Conservation (phyloP, 1,140 invertebrate species). For the Liolophura sinensis region DNA sequence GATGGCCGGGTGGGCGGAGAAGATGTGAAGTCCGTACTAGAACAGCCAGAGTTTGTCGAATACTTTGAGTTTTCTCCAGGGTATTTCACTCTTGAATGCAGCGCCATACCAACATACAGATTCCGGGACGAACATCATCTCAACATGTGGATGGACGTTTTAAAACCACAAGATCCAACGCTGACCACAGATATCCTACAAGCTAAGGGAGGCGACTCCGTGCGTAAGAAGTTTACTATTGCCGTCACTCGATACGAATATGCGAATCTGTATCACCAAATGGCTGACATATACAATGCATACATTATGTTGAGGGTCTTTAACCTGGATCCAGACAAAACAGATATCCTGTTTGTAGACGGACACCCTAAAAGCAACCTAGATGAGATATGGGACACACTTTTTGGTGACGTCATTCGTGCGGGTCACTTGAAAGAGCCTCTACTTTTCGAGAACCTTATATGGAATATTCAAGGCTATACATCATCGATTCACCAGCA, state of each 20-base stretch:
- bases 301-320: constrained; percentile 49
- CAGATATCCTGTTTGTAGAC: constrained; percentile 44
- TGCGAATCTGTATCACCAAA: constrained; percentile 54
- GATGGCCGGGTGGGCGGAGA: constrained; percentile 37
- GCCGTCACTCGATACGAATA: constrained; percentile 50
- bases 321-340: constrained; percentile 23
- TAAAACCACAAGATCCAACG: constrained; percentile 11
- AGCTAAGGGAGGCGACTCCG: not conserved
- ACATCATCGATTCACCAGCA: constrained; percentile 44
- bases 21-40: constrained; percentile 33
- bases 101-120: constrained; percentile 2
- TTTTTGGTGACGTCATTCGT: constrained; percentile 36
- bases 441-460: constrained; percentile 26
- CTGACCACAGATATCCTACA: constrained; percentile 3
- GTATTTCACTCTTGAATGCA: constrained; percentile 35
- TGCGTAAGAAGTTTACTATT: constrained; percentile 21
- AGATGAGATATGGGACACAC: constrained; percentile 39
- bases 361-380: constrained; percentile 43
- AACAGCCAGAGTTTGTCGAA: constrained; percentile 39
- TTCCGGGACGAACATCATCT: constrained; percentile 30
- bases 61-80: constrained; percentile 30
- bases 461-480: constrained; percentile 49
- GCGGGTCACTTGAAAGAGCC: constrained; percentile 17
- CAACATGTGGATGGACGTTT: constrained; percentile 19
- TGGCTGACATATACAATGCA: constrained; percentile 55